Conservation (phyloP, 1,140 invertebrate species). For the Caenorhabditis inopinata region DNA sequence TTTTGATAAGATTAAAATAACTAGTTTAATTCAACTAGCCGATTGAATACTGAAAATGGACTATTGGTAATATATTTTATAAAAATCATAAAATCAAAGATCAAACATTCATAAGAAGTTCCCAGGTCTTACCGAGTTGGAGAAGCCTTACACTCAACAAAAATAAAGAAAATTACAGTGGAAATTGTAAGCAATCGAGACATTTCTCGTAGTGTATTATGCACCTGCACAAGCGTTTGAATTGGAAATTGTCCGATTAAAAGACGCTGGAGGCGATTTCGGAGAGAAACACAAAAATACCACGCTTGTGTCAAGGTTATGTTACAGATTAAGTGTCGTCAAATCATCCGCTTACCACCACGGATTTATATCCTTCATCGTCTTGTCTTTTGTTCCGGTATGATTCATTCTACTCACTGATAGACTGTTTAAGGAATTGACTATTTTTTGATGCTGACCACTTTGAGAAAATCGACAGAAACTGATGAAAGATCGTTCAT, state of each 20-base stretch:
- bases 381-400: slow-evolving; percentile 12
- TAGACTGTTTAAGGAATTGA: background rate
- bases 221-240: background rate
- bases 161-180: background rate
- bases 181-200: background rate
- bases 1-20: slow-evolving; percentile 19
- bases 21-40: no score
- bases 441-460: background rate
- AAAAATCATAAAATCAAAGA: no score
- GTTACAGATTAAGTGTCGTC: slow-evolving; percentile 24
- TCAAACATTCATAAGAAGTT: no score
- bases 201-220: background rate
- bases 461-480: background rate
- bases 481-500: background rate
- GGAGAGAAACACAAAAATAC: slow-evolving; percentile 3
- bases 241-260: background rate
- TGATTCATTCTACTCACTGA: background rate
- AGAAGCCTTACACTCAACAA: background rate
- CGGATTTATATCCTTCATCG: slow-evolving; percentile 31
- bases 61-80: no score
- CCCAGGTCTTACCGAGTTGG: background rate
- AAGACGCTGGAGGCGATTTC: background rate
- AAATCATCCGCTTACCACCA: slow-evolving; percentile 28
- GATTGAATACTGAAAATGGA: no score
- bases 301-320: slow-evolving; percentile 30